phyloP scores from a whole-genome alignment of 2,113 vertebrate genomes.

The Petromus typicus region DNA sequence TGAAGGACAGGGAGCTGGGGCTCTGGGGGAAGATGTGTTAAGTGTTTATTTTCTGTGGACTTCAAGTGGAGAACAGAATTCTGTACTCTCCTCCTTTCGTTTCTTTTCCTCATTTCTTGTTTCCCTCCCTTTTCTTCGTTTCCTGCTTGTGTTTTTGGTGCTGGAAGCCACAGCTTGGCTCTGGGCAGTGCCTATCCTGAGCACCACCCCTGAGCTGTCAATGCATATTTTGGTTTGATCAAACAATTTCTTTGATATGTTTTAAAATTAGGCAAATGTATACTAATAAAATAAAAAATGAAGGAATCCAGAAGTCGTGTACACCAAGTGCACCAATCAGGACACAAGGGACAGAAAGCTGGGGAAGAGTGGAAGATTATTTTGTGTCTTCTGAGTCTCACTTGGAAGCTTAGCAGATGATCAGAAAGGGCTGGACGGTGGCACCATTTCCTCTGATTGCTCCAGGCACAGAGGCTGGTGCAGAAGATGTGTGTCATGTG shows the following conservation, averaged over 20 bases:
- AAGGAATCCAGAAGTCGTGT: neutral
- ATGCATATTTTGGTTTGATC: neutral
- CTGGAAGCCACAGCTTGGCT: neutral
- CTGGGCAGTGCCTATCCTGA: neutral
- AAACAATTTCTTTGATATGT: conserved; percentile 22
- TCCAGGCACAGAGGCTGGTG: neutral
- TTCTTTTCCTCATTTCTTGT: neutral
- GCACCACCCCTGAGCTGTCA: neutral
- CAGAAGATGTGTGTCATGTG: neutral
- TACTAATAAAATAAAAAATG: neutral
- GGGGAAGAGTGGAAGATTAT: neutral
- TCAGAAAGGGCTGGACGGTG: neutral
- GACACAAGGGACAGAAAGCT: neutral
- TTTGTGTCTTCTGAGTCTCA: neutral
- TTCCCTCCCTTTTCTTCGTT: neutral
- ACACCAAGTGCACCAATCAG: neutral
- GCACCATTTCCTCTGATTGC: neutral
- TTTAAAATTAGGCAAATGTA: neutral
- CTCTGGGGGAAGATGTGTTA: neutral
- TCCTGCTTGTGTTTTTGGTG: neutral
- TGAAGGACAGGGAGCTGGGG: neutral
- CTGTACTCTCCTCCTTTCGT: neutral
- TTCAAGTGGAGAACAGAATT: neutral
- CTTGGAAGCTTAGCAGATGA: neutral
- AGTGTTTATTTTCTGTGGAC: neutral